Percentiles rank a stretch among this genome's conserved stretches.
These are phyloP conservation scores for Brachyptera risi DNA, from an alignment of 2,888 invertebrate genomes.

Conservation along the genomic window DNA sequence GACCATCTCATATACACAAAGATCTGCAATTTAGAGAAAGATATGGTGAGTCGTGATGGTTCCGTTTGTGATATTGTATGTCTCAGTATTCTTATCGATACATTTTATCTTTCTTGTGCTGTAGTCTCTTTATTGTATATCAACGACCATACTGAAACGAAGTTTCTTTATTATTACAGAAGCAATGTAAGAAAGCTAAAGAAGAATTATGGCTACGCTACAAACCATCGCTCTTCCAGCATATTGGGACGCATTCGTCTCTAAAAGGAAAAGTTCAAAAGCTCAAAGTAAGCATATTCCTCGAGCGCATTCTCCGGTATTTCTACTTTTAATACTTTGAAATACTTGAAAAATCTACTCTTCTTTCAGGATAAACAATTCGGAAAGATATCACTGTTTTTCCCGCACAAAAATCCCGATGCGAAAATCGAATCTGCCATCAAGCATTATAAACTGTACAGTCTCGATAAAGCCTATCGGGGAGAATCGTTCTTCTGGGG, in stretches of 20 bases:
- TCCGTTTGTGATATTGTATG: no score
- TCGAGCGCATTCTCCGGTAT: no score
- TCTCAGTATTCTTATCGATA: not conserved
- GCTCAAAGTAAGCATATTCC: constrained; percentile 73
- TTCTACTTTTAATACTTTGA: no score
- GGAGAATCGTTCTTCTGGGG: constrained; percentile 94
- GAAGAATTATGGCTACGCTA: constrained; percentile 77
- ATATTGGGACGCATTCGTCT: constrained; percentile 92
- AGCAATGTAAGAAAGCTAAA: constrained; percentile 75
- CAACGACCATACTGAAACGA: no score
- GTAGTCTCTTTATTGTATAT: no score
- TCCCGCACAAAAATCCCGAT: constrained; percentile 73
- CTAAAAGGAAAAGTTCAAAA: constrained; percentile 95
- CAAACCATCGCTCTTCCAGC: constrained; percentile 90
- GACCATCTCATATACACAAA: constrained; percentile 85
- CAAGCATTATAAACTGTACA: constrained; percentile 73
- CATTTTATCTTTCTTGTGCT: no score
- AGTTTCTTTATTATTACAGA: constrained; percentile 53
- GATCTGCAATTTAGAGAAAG: constrained; percentile 80
- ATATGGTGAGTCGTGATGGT: constrained; percentile 61
- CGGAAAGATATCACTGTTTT: constrained; percentile 74
- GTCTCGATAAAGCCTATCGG: constrained; percentile 73
- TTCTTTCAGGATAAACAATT: constrained; percentile 72
- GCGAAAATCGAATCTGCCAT: constrained; percentile 67
- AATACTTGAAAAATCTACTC: no score